Conservation (phyloP, 2,888 invertebrate genomes). For the Drosophila meridionalis region DNA sequence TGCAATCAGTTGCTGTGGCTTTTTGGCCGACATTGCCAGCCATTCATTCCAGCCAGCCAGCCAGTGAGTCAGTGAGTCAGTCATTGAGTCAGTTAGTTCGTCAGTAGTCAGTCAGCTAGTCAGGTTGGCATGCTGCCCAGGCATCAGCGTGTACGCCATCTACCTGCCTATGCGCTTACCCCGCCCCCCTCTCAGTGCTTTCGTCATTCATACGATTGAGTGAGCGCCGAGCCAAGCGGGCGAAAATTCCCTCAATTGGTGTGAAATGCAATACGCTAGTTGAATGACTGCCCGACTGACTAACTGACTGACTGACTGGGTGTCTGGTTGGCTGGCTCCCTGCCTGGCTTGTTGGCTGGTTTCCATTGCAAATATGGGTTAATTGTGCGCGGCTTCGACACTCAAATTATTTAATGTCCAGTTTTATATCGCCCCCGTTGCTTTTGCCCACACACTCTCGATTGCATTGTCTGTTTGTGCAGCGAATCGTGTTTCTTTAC, state of each 20-base stretch:
- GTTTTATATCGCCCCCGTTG: constrained; percentile 23
- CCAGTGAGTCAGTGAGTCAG: constrained; percentile 12
- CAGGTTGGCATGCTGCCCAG: constrained; percentile 62
- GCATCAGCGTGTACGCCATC: constrained; percentile 2
- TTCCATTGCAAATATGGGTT: constrained; percentile 74
- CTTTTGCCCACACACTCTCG: constrained; percentile 2
- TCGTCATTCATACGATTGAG: constrained; percentile 78
- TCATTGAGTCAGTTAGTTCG: constrained; percentile 16
- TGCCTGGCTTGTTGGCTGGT: constrained; percentile 36
- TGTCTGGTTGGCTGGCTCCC: constrained; percentile 22
- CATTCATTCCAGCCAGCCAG: constrained; percentile 30
- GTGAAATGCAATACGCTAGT: constrained; percentile 79
- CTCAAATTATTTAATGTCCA: constrained; percentile 70
- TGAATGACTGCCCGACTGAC: constrained; percentile 23
- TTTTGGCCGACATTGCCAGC: constrained; percentile 66
- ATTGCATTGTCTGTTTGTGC: constrained; percentile 26
- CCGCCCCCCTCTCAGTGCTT: constrained; percentile 40
- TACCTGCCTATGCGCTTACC: constrained; percentile 28
- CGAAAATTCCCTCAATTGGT: constrained; percentile 68
- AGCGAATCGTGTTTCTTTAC: constrained; percentile 41
- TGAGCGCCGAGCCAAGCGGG: constrained; percentile 68
- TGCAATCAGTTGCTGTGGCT: constrained; percentile 80
- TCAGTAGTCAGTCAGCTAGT: constrained; percentile 12
- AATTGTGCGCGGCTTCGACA: constrained; percentile 78
- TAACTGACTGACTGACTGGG: neutral